Evolutionary conservation across 2,888 invertebrate species (phyloP), one percentile per base, ranked within the genome.

Genomic region (Synanthedon myopaeformis): DNA sequence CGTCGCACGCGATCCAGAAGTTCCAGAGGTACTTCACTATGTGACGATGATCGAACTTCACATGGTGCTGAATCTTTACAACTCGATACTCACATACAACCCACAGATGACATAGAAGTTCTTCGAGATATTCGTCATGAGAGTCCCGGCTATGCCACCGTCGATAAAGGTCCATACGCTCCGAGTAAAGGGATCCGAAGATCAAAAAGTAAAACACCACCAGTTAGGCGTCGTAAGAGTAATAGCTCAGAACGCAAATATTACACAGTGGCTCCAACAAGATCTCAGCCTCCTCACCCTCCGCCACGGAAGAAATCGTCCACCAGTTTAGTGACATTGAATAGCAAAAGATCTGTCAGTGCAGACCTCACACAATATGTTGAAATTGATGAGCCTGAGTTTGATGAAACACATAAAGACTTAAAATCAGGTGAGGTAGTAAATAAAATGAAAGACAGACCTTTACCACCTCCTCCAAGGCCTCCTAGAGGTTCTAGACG

Each of bases 391-490:
- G 89, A 89, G 58, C 82, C 85, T 2, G 84, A 89, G 55, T 88
- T 90, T 59, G 91, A 90, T 65, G 90, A 90, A 56, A 70, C 82
- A 58, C 89, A 89, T 52, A 90, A 91, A 63, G 89, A 92, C 66
- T 79, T 95, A 51, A 91, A 93, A 58, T 93, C 94, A 17, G 94
- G 93, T 8, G 92, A 92, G 57, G 89, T 94, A 49, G 89, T 95
- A 2, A 92, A 91, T 65, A 94, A 92, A 83, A 96, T 96, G 92
- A 94, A 94, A 79, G 92, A 92, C 62, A 89, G 96, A 58, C 96
- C 96, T 0, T 76, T 96, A 59, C 96, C 96, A 1, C 92, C 96
- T 4, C 96, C 96, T 0, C 96, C 96, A 2, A 87, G 95, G 55
- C 96, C 96, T 42, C 94, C 95, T 0, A 89, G 95, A 58, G 89